Evolutionary conservation across 1,140 invertebrate genomes (phyloP).

Genomic region (Elymnias hypermnestra): DNA sequence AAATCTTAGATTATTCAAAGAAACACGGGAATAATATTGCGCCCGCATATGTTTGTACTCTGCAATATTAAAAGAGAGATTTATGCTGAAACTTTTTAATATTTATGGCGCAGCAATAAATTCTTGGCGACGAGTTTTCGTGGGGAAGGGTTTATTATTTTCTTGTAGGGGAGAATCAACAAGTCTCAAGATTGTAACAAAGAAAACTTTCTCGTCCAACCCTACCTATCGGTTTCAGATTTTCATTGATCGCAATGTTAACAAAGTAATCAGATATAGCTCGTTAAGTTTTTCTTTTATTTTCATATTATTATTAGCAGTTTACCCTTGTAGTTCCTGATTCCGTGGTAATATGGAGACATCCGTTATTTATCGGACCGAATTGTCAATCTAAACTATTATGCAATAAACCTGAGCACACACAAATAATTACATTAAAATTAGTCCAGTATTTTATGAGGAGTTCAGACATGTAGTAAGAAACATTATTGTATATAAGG

Average conservation of each 20-base stretch:
- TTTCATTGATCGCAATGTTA: conserved; percentile 11
- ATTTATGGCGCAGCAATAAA: conserved; percentile 70
- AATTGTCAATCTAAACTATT: no score
- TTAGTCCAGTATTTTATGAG: no score
- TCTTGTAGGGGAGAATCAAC: conserved; percentile 56
- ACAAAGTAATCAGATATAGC: conserved; percentile 7
- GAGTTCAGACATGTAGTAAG: no score
- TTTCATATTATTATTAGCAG: no score
- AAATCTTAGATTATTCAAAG: conserved; percentile 24
- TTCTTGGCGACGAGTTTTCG: conserved; percentile 56
- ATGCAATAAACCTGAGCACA: no score
- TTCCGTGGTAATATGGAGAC: no score
- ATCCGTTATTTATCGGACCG: no score
- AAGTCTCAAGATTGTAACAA: conserved; percentile 40
- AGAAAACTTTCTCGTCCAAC: conserved; percentile 14
- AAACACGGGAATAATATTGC: conserved; percentile 37
- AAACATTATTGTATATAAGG: no score
- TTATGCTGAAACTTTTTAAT: conserved; percentile 71
- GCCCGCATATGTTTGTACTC: conserved; percentile 35
- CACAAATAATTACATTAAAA: no score
- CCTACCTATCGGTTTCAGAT: conserved; percentile 12
- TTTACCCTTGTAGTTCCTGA: no score
- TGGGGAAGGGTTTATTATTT: conserved; percentile 65
- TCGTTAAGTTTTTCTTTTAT: no score
- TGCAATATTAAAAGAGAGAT: conserved; percentile 63